Conservation (phyloP, 2,113 vertebrate genomes). For the Scortum barcoo region DNA sequence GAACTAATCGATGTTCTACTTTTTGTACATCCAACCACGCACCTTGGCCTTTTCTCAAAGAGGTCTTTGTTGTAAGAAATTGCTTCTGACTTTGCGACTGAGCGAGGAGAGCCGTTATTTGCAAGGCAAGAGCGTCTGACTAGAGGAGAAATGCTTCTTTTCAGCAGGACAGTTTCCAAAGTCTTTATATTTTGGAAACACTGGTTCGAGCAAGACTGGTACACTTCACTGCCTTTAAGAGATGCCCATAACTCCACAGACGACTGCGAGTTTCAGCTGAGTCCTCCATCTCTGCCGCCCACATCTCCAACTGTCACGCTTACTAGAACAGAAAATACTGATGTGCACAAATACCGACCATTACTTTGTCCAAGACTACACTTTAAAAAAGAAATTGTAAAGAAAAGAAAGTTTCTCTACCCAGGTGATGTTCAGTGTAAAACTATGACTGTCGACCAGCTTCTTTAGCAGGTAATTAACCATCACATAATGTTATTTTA, state of each 20-base stretch:
- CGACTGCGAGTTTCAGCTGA: background rate
- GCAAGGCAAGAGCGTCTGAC: background rate
- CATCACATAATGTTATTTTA: conserved; percentile 27
- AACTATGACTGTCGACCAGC: background rate
- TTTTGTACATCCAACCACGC: background rate
- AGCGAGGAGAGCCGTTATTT: background rate
- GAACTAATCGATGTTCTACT: too few species aligned
- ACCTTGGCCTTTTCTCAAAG: conserved; percentile 11
- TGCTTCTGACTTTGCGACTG: background rate
- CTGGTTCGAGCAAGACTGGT: background rate
- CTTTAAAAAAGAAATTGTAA: background rate
- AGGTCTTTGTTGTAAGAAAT: background rate
- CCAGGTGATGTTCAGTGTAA: background rate
- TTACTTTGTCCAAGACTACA: too few species aligned
- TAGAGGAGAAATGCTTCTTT: background rate
- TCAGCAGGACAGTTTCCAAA: background rate
- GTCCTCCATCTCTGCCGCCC: background rate
- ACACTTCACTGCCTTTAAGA: background rate
- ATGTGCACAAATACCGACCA: background rate
- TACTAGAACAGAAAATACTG: background rate
- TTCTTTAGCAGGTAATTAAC: conserved; percentile 26
- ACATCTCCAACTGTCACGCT: background rate
- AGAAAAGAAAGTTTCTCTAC: background rate
- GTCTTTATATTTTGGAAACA: background rate
- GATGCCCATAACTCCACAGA: background rate